phyloP scores from a whole-genome alignment of 2,797 vertebrate species.

The Helostoma temminkii region DNA sequence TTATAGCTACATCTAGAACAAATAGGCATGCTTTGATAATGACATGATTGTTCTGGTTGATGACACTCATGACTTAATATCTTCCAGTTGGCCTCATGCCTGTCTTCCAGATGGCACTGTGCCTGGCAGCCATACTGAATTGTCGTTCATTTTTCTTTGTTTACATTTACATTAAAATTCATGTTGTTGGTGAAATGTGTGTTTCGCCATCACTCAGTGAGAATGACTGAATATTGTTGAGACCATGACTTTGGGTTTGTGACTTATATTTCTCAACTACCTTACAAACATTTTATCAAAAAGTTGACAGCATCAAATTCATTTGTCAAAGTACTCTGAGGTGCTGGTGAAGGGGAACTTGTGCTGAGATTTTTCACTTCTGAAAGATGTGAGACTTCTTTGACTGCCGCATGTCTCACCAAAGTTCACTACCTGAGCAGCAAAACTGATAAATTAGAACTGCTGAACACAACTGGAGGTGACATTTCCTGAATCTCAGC shows the following conservation, averaged over 20 bases:
- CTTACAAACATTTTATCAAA: slow-evolving; percentile 61
- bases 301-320: slow-evolving; percentile 37
- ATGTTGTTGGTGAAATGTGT: slow-evolving; percentile 57
- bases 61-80: slow-evolving; percentile 83
- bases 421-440: slow-evolving; percentile 58
- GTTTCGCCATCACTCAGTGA: slow-evolving; percentile 52
- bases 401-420: slow-evolving; percentile 28
- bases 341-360: slow-evolving; percentile 19
- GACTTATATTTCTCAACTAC: slow-evolving; percentile 46
- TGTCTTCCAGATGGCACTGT: slow-evolving; percentile 80
- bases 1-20: slow-evolving; percentile 66
- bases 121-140: slow-evolving; percentile 74
- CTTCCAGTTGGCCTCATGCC: slow-evolving; percentile 82
- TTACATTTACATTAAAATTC: slow-evolving; percentile 74
- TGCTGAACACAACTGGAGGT: slow-evolving; percentile 70
- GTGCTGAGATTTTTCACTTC: slow-evolving; percentile 27
- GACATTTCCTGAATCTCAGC: slow-evolving; percentile 71
- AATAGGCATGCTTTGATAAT: slow-evolving; percentile 72
- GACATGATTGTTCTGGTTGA: slow-evolving; percentile 83
- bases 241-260: slow-evolving; percentile 39
- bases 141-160: slow-evolving; percentile 67
- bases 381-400: slow-evolving; percentile 23
- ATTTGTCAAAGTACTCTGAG: slow-evolving; percentile 26
- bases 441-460: slow-evolving; percentile 64
- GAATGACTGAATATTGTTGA: slow-evolving; percentile 59